phyloP scores from a whole-genome alignment of 1,140 invertebrate species.

The Pollicipes pollicipes region DNA sequence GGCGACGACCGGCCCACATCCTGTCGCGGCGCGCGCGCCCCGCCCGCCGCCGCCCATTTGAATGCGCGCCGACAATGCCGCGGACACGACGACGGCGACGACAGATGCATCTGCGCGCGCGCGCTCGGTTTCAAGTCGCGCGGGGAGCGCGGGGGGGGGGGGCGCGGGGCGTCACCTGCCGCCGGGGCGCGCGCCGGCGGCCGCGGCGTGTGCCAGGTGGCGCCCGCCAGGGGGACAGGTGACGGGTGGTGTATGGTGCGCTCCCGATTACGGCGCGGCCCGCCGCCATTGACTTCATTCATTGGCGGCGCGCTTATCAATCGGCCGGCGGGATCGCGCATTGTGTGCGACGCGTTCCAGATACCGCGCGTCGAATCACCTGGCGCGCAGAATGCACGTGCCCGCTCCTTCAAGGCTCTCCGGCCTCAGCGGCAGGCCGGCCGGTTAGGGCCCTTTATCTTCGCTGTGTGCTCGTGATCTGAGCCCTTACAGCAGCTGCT shows the following conservation, averaged over 20 bases:
- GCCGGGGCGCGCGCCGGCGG: no score
- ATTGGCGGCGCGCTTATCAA: background rate
- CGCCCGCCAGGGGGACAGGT: background rate
- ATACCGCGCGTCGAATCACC: background rate
- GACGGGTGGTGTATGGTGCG: background rate
- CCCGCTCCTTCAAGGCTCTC: background rate
- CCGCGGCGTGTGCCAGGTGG: constrained; percentile 1
- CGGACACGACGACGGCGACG: background rate
- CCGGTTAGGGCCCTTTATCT: background rate
- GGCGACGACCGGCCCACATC: background rate
- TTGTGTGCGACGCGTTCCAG: background rate
- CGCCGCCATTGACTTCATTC: background rate
- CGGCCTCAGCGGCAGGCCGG: no score
- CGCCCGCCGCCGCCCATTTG: background rate
- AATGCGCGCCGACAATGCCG: background rate
- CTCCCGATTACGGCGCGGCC: background rate
- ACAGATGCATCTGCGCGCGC: background rate
- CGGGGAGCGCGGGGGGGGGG: no score
- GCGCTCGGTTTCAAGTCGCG: background rate
- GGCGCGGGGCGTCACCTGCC: background rate
- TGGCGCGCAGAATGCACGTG: background rate
- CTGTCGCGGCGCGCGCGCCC: no score
- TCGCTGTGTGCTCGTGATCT: background rate
- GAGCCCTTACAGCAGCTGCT: no score
- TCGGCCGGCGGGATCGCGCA: background rate